phyloP scores from a whole-genome alignment of 1,140 invertebrate genomes.

The Elymnias hypermnestra region DNA sequence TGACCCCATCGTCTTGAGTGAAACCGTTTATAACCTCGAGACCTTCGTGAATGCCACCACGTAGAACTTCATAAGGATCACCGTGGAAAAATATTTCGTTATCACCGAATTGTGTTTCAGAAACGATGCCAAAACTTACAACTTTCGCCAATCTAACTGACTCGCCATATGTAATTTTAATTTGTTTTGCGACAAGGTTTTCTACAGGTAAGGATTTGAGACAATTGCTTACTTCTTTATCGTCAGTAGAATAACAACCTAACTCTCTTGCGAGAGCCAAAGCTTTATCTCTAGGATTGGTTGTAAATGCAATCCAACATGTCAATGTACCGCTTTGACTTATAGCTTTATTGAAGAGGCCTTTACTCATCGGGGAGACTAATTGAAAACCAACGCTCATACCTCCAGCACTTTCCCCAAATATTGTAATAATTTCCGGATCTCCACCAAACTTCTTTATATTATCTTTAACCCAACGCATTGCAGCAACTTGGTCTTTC shows the following conservation, averaged over 20 bases:
- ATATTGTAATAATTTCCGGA: slow-evolving; percentile 75
- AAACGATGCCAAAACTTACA: slow-evolving; percentile 19
- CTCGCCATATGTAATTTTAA: slow-evolving; percentile 13
- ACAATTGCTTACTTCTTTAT: background rate
- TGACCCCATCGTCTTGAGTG: slow-evolving; percentile 34
- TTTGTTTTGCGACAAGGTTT: background rate
- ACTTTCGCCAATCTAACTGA: background rate
- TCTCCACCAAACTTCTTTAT: slow-evolving; percentile 81
- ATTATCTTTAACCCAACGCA: slow-evolving; percentile 79
- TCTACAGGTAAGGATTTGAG: background rate
- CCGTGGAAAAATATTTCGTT: slow-evolving; percentile 31
- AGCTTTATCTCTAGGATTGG: no score
- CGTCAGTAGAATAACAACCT: background rate
- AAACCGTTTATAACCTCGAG: slow-evolving; percentile 41
- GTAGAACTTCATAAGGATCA: slow-evolving; percentile 19
- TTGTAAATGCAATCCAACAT: no score
- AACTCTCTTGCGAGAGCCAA: slow-evolving; percentile 16
- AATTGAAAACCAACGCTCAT: slow-evolving; percentile 61
- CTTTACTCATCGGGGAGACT: slow-evolving; percentile 64
- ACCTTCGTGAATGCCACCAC: slow-evolving; percentile 35
- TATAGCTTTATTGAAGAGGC: no score
- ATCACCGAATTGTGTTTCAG: slow-evolving; percentile 32
- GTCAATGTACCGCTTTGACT: slow-evolving; percentile 22
- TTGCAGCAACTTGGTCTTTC: slow-evolving; percentile 79
- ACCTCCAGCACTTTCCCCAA: slow-evolving; percentile 77